phyloP scores from a whole-genome alignment of 2,113 vertebrate genomes.

The Tylochromis polylepis region DNA sequence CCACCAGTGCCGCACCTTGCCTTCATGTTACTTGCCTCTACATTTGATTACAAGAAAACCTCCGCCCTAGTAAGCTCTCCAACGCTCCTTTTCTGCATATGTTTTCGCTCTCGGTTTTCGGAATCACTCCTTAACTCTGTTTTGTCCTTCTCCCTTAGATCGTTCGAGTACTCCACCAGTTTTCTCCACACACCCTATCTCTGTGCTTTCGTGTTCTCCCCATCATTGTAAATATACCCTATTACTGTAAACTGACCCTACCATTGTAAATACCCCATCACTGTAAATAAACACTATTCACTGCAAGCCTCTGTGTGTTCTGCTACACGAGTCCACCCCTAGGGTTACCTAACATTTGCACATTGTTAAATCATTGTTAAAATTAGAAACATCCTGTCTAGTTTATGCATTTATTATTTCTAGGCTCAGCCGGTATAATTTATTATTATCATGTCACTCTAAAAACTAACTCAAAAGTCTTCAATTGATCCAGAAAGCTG shows the following conservation, averaged over 20 bases:
- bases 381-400: neutral
- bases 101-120: neutral
- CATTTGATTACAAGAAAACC: too few relatives aligned
- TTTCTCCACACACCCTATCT: neutral
- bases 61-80: neutral
- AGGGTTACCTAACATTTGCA: too few relatives aligned
- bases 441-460: neutral
- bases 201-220: neutral
- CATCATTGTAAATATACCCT: too few relatives aligned
- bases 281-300: neutral
- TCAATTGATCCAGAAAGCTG: neutral
- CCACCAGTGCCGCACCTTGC: neutral
- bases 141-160: neutral
- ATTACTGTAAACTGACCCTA: too few relatives aligned
- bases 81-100: too few relatives aligned
- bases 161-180: neutral
- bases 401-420: neutral
- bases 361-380: neutral
- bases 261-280: too few relatives aligned
- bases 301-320: neutral
- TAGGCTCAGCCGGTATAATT: neutral
- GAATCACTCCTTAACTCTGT: neutral
- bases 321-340: neutral
- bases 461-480: neutral
- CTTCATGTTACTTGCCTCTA: too few relatives aligned